Evolutionary conservation across 1,140 invertebrate genomes (phyloP).

Genomic region (Drosophila subpulchrella): DNA sequence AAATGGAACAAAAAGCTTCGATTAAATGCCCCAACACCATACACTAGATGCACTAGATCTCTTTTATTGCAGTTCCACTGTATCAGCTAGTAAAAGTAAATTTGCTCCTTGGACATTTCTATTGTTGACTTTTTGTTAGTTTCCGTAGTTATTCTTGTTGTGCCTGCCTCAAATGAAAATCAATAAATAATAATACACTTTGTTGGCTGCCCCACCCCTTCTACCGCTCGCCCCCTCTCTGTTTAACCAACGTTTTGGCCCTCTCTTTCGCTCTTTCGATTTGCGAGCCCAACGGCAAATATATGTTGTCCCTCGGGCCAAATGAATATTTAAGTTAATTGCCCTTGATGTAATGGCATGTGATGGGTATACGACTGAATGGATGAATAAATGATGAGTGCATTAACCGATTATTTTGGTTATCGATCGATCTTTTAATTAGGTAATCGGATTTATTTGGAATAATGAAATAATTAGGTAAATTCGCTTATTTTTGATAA

Average conservation of each 20-base stretch:
- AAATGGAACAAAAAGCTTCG: too few species aligned
- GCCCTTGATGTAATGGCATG: constrained; percentile 17
- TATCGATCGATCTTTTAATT: background rate
- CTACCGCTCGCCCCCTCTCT: background rate
- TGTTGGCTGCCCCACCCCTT: constrained; percentile 39
- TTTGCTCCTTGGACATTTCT: constrained; percentile 25
- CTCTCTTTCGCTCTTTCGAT: constrained; percentile 9
- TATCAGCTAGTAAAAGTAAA: constrained; percentile 50
- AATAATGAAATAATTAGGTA: background rate
- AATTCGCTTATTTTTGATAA: background rate
- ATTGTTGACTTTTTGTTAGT: constrained; percentile 32
- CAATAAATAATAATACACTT: constrained; percentile 81
- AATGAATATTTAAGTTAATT: constrained; percentile 51
- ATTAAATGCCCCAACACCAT: background rate
- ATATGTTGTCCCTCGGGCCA: constrained; percentile 23
- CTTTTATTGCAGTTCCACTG: background rate
- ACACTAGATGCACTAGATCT: background rate
- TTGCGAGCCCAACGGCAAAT: constrained; percentile 22
- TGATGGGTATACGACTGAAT: constrained; percentile 9
- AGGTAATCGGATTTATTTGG: background rate
- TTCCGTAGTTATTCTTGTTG: constrained; percentile 25
- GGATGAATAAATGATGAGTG: constrained; percentile 6
- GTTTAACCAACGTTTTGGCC: background rate
- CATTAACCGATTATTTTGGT: background rate
- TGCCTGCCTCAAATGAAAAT: constrained; percentile 54